phyloP scores from a whole-genome alignment of 2,797 vertebrate species.

The Gorsachius magnificus region DNA sequence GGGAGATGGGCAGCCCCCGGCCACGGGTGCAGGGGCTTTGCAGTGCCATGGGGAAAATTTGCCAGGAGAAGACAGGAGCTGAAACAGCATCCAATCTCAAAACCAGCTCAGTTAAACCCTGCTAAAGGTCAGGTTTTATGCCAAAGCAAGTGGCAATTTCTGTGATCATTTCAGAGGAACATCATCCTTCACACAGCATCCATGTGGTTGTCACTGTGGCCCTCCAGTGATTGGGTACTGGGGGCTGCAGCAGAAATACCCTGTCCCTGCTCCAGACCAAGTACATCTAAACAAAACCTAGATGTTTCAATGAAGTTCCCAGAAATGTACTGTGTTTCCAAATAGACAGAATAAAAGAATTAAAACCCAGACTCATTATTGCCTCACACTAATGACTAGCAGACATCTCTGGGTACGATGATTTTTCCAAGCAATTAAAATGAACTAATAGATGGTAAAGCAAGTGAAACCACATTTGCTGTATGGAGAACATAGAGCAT shows the following conservation, averaged over 20 bases:
- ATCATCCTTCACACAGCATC: neutral
- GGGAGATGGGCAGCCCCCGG: neutral
- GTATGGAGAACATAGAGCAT: neutral
- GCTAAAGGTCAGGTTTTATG: neutral
- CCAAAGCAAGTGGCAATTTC: neutral
- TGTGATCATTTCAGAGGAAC: neutral
- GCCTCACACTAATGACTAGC: neutral
- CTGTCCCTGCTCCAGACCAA: neutral
- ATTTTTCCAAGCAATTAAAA: slow-evolving; percentile 2
- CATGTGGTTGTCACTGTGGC: neutral
- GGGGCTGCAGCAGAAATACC: neutral
- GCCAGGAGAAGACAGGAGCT: neutral
- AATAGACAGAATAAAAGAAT: neutral
- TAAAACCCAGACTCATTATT: neutral
- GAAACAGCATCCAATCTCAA: neutral
- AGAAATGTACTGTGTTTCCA: neutral
- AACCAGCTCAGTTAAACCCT: neutral
- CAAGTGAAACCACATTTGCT: slow-evolving; percentile 8
- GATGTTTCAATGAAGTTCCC: neutral
- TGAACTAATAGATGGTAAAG: neutral
- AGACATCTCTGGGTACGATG: neutral
- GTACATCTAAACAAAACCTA: neutral
- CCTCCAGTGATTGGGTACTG: no score
- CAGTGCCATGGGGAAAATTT: neutral
- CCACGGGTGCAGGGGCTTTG: neutral